Percentiles rank a stretch among this genome's conserved stretches.
Evolutionary conservation across 2,888 invertebrate genomes (phyloP).

Genomic region (Lumbricus terrestris): DNA sequence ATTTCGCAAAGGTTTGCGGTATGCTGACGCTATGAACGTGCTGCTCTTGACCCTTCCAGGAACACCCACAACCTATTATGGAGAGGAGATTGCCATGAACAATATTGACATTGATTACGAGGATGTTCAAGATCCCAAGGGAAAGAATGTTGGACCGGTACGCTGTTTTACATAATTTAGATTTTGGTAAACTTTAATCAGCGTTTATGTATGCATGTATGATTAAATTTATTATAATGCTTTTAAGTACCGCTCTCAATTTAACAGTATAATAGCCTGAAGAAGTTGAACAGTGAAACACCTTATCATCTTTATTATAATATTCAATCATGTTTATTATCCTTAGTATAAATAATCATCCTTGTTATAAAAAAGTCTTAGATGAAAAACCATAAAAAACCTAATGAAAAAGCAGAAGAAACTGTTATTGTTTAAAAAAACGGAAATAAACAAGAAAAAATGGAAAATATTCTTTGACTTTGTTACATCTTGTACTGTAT

Average conservation of each 20-base stretch:
- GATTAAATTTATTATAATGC: background rate
- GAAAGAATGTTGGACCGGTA: conserved; percentile 41
- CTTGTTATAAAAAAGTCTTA: too few species aligned
- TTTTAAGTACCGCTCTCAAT: background rate
- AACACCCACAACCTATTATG: conserved; percentile 81
- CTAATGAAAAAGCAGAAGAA: too few species aligned
- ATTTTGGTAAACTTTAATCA: background rate
- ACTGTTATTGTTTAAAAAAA: too few species aligned
- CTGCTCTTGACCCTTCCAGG: conserved; percentile 75
- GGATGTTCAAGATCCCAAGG: conserved; percentile 48
- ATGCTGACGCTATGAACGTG: conserved; percentile 77
- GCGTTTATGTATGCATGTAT: background rate
- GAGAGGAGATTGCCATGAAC: conserved; percentile 82
- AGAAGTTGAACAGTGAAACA: background rate
- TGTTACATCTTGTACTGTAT: too few species aligned
- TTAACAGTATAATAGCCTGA: background rate
- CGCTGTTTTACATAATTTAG: background rate
- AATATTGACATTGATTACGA: conserved; percentile 59
- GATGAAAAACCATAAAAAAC: too few species aligned
- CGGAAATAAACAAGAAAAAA: too few species aligned
- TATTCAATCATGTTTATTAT: background rate
- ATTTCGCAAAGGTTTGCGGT: conserved; percentile 66
- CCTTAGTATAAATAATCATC: too few species aligned
- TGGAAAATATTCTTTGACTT: too few species aligned
- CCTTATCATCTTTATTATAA: background rate